A percentile compares a stretch with the other conserved stretches of the same genome.
These are phyloP conservation scores for Neodiprion virginianus DNA, from an alignment of 1,140 invertebrate species.

Conservation along the genomic window DNA sequence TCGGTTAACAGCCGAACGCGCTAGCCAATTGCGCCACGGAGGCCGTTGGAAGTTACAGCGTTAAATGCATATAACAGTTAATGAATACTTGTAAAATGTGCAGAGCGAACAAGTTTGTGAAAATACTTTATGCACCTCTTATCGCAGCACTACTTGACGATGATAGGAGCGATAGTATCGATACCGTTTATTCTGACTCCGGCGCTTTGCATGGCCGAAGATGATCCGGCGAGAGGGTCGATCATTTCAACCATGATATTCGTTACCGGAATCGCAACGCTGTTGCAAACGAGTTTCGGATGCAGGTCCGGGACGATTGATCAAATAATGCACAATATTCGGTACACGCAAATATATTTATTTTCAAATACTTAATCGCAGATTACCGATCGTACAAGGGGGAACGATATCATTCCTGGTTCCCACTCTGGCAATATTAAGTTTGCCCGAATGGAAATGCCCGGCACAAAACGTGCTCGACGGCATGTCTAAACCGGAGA, in stretches of 20 bases:
- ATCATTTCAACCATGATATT: constrained; percentile 91
- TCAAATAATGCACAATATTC: constrained; percentile 5
- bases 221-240: constrained; percentile 78
- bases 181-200: constrained; percentile 85
- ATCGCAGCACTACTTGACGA: constrained; percentile 84
- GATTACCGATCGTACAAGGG: constrained; percentile 77
- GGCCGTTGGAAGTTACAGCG: constrained; percentile 26
- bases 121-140: not conserved
- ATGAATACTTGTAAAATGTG: not conserved
- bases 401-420: constrained; percentile 87
- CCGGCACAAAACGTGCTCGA: constrained; percentile 64
- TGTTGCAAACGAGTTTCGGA: constrained; percentile 82
- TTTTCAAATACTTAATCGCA: constrained; percentile 36
- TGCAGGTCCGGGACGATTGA: constrained; percentile 67
- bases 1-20: constrained; percentile 75
- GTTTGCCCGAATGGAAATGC: constrained; percentile 80
- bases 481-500: constrained; percentile 65
- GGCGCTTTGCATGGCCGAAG: constrained; percentile 80
- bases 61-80: constrained; percentile 1
- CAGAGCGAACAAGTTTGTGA: not conserved
- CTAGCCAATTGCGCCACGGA: constrained; percentile 2
- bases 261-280: constrained; percentile 83
- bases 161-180: constrained; percentile 86
- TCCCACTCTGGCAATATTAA: constrained; percentile 83
- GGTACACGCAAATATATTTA: not conserved